phyloP scores from a whole-genome alignment of 1,140 invertebrate species.

The Drosophila eugracilis region DNA sequence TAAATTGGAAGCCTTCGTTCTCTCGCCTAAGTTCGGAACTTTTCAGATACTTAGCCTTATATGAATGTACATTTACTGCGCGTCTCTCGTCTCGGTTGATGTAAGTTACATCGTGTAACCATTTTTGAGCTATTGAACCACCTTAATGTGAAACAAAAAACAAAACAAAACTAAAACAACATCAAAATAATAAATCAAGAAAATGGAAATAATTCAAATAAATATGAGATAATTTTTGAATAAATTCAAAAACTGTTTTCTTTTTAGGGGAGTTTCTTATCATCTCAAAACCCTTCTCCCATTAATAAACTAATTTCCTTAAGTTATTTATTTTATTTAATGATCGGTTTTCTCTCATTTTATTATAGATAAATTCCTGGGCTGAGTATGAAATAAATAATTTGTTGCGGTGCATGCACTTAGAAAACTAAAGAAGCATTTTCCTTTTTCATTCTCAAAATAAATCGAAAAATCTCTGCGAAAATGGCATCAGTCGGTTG shows the following conservation, averaged over 20 bases:
- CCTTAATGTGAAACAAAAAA: constrained; percentile 76
- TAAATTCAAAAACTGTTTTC: constrained; percentile 15
- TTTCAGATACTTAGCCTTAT: constrained; percentile 68
- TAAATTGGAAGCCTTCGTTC: constrained; percentile 61
- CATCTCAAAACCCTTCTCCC: too few species aligned
- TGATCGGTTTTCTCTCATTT: constrained; percentile 41
- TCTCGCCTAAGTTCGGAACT: constrained; percentile 32
- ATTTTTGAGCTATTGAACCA: constrained; percentile 80
- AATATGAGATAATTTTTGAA: constrained; percentile 76
- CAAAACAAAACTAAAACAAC: constrained; percentile 36
- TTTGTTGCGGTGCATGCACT: constrained; percentile 76
- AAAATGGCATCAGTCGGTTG: constrained; percentile 69
- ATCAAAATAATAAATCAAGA: constrained; percentile 51
- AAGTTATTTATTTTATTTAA: constrained; percentile 29
- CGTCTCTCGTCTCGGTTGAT: constrained; percentile 69
- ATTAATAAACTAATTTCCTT: constrained; percentile 3
- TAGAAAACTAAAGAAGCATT: constrained; percentile 65
- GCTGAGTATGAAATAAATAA: constrained; percentile 81
- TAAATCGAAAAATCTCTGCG: constrained; percentile 51
- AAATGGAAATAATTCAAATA: constrained; percentile 64
- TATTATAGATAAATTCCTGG: constrained; percentile 67
- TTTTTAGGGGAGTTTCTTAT: too few species aligned
- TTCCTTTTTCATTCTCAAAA: constrained; percentile 26
- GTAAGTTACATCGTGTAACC: too few species aligned
- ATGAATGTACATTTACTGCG: constrained; percentile 65